Evolutionary conservation across 2,113 vertebrate genomes (phyloP).

Genomic region (Pterocles burchelli): DNA sequence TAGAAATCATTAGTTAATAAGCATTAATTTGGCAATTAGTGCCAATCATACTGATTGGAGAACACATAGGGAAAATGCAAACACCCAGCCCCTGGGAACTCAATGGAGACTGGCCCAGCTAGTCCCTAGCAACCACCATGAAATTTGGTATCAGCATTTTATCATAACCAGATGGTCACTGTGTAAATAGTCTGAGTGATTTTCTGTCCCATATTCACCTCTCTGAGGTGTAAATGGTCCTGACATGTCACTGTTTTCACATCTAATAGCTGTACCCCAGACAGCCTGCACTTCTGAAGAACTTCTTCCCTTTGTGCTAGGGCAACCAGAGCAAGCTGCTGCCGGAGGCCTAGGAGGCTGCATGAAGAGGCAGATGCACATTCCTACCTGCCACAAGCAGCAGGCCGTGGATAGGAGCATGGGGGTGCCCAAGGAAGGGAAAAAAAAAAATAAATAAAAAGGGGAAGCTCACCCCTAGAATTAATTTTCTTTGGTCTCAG

Average conservation of each 20-base stretch:
- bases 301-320: neutral
- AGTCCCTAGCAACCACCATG: neutral
- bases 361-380: neutral
- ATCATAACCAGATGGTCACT: neutral
- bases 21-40: neutral
- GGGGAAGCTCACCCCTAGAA: neutral
- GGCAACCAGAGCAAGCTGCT: neutral
- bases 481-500: neutral
- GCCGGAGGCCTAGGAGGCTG: neutral
- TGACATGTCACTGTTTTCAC: rapidly evolving
- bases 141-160: neutral
- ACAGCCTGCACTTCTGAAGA: neutral
- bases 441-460: neutral
- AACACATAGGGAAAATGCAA: neutral
- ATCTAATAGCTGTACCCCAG: rapidly evolving
- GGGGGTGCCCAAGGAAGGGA: neutral
- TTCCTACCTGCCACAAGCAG: neutral
- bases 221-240: neutral
- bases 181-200: neutral
- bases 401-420: neutral
- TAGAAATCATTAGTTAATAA: neutral
- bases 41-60: neutral
- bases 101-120: neutral
- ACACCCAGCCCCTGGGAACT: neutral
- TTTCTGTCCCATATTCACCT: neutral